Base-by-base conservation (phyloP, 2,888 invertebrate species). In the Tachystola acroxantha region DNA sequence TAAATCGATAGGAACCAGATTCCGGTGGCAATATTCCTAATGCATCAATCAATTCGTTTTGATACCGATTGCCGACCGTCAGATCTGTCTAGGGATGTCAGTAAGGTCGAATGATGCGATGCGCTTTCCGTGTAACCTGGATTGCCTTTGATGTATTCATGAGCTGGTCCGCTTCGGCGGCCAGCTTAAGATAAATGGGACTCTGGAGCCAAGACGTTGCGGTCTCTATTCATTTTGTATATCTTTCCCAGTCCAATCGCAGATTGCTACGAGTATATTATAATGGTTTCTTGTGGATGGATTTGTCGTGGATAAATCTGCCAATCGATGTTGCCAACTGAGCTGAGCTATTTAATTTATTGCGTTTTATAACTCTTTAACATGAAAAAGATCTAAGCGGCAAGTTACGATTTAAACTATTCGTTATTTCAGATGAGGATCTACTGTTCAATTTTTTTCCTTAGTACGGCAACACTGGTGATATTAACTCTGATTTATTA, bases 121-220 rank as follows among this genome's bases (percentile, higher is more conserved):
- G 56, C 55, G 60, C 57, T 64, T 54, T 47, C 51, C 50, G 40
- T 39, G 50, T 50, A 50, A 51, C 53, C 50, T 53, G 47, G 26
- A 42, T 39, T 49, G 50, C 49, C 37, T 38, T 49, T 57, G 52
- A 53, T 56, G 38, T 57, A 62, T 63, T 61, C 63, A 40, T 40
- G 40, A 40, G 30, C 13, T 14, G 34, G 12, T 10, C 20, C 11
- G 20, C 31, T 7, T 45, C 46, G 42, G 35, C 39, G 38, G 32
- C 29, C 10, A 20, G 36, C 19, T 10, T 32, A 16, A 47, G 35
- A 42, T 32, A 31, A 52, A 48, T 37, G 45, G 37, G 42, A 47
- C 58, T 45, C 47, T 59, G 52, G 28, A 32, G 3, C 30, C 28
- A 19, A 42, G 32, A 29, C 2, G 9, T 30, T 48, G 57, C 33